Percentiles rank a stretch among this genome's conserved stretches.
Evolutionary conservation across 2,888 invertebrate species (phyloP).

Genomic region (Anaspis maculata): DNA sequence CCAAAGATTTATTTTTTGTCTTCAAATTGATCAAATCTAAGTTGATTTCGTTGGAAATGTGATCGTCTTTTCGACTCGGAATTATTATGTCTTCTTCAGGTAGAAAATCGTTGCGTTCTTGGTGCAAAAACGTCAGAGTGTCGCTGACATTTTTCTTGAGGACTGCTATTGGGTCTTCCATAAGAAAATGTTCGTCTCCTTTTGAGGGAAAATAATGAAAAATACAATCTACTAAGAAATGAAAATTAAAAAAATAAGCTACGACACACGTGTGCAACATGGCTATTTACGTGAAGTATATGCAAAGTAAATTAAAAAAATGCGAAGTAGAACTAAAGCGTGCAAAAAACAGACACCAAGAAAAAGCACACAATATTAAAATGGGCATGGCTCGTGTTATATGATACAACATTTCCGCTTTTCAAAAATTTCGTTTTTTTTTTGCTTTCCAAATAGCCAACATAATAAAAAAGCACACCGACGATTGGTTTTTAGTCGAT

Average conservation of each 20-base stretch:
- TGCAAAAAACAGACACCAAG: slow-evolving; percentile 12
- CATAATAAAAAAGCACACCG: slow-evolving; percentile 7
- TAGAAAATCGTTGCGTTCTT: slow-evolving; percentile 41
- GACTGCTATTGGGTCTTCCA: slow-evolving; percentile 28
- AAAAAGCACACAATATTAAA: slow-evolving; percentile 31
- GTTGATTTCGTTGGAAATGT: slow-evolving; percentile 35
- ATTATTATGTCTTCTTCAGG: slow-evolving; percentile 40
- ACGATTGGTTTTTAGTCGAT: slow-evolving; percentile 1
- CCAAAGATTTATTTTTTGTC: slow-evolving; percentile 20
- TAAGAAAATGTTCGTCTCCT: slow-evolving; percentile 3
- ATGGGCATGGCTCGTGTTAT: slow-evolving; percentile 33
- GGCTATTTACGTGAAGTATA: not conserved
- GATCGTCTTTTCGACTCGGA: slow-evolving; percentile 39
- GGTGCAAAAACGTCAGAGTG: slow-evolving; percentile 39
- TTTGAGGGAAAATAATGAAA: slow-evolving; percentile 10
- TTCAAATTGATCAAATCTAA: slow-evolving; percentile 30
- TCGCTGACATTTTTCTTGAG: slow-evolving; percentile 38
- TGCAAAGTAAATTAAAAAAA: slow-evolving; percentile 4
- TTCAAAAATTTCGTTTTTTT: not conserved
- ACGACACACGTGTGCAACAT: slow-evolving; percentile 3
- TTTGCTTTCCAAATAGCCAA: not conserved
- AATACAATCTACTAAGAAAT: too few species aligned
- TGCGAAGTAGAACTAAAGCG: slow-evolving; percentile 15
- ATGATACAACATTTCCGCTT: not conserved
- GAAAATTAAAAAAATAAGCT: slow-evolving; percentile 17